phyloP scores from a whole-genome alignment of 2,888 invertebrate species.

The Cataglyphis rosenhaueri region DNA sequence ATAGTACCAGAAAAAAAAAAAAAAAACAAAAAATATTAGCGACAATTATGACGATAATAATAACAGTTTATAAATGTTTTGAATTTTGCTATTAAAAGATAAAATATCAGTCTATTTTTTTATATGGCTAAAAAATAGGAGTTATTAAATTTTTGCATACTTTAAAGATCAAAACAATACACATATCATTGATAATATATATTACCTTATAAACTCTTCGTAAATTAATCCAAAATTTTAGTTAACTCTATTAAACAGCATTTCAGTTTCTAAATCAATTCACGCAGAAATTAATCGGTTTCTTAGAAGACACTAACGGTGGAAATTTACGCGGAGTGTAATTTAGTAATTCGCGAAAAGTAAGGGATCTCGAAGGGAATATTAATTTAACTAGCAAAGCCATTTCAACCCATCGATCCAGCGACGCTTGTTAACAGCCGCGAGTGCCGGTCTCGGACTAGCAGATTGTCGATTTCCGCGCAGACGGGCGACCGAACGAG shows the following conservation, averaged over 20 bases:
- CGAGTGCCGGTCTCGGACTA: constrained; percentile 60
- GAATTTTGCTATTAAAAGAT: neutral
- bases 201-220: neutral
- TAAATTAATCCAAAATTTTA: neutral
- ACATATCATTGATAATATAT: neutral
- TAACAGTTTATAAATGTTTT: neutral
- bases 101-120: neutral
- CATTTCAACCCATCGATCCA: constrained; percentile 37
- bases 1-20: neutral
- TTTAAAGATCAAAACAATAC: neutral
- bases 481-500: constrained; percentile 15
- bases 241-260: neutral
- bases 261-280: neutral
- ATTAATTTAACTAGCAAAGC: constrained; percentile 43
- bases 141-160: neutral
- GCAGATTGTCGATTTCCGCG: constrained; percentile 65
- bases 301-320: neutral
- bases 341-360: constrained; percentile 39
- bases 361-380: constrained; percentile 29
- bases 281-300: neutral
- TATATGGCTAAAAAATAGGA: neutral
- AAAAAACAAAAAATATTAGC: neutral
- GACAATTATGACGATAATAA: neutral
- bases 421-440: constrained; percentile 54
- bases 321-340: neutral